Conservation (phyloP, 2,888 invertebrate genomes). For the Poecilus cupreus region DNA sequence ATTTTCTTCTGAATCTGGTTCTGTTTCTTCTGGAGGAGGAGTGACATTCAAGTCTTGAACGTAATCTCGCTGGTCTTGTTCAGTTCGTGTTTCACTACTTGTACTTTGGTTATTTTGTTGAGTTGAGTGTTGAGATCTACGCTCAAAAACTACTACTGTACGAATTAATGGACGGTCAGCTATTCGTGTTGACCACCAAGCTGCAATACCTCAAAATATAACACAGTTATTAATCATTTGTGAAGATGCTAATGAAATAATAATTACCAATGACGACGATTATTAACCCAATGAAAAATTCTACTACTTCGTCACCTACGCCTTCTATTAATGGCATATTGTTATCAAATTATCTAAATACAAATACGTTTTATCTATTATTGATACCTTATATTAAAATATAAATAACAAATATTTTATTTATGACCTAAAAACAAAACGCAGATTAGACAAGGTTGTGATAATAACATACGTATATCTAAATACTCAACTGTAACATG, state of each 20-base stretch:
- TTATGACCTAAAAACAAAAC: slow-evolving; percentile 52
- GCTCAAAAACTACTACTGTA: slow-evolving; percentile 81
- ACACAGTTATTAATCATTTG: background rate
- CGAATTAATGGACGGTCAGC: slow-evolving; percentile 80
- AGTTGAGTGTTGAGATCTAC: slow-evolving; percentile 68
- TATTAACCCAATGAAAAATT: slow-evolving; percentile 80
- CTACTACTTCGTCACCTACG: slow-evolving; percentile 88
- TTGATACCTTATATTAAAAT: slow-evolving; percentile 3
- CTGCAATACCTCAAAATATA: slow-evolving; percentile 74
- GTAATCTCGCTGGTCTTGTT: slow-evolving; percentile 66
- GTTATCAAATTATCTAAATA: background rate
- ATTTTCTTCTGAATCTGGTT: slow-evolving; percentile 66
- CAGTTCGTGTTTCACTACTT: slow-evolving; percentile 9
- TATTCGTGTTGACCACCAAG: slow-evolving; percentile 88
- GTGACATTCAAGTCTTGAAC: slow-evolving; percentile 62
- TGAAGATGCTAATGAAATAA: background rate
- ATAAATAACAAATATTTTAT: slow-evolving; percentile 29
- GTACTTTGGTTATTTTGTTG: background rate
- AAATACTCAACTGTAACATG: background rate
- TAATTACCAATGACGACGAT: slow-evolving; percentile 72
- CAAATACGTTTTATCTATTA: background rate
- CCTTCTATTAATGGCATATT: slow-evolving; percentile 86
- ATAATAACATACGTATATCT: background rate
- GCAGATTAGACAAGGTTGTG: background rate
- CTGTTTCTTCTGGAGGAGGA: slow-evolving; percentile 70